Conservation (phyloP, 1,140 invertebrate species). For the Drosophila cardini region DNA sequence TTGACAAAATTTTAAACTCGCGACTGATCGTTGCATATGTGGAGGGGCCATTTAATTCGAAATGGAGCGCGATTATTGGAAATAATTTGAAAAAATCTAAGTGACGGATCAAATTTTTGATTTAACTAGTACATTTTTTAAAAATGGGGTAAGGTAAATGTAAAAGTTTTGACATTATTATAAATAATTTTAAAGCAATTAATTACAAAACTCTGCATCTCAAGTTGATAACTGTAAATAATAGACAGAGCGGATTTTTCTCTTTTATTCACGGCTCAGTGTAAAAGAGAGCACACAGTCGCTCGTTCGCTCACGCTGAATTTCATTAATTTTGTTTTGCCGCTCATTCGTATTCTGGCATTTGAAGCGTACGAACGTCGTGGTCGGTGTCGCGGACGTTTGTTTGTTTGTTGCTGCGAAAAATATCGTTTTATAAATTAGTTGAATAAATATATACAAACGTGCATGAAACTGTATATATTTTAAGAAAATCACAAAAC, state of each 20-base stretch:
- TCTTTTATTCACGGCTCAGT: neutral
- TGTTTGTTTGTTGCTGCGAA: slow-evolving; percentile 47
- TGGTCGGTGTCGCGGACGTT: slow-evolving; percentile 41
- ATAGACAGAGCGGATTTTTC: neutral
- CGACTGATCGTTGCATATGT: no score
- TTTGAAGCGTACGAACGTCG: slow-evolving; percentile 46
- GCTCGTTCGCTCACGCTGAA: slow-evolving; percentile 1
- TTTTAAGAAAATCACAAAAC: slow-evolving; percentile 12
- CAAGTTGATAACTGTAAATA: slow-evolving; percentile 4
- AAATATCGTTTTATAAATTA: slow-evolving; percentile 50
- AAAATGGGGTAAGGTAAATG: no score
- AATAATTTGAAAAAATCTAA: no score
- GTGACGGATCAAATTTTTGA: no score
- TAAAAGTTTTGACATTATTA: no score
- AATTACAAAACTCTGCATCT: neutral
- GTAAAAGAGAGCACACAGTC: slow-evolving; percentile 14
- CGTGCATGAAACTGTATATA: slow-evolving; percentile 16
- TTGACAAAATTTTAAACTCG: no score
- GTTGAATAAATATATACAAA: slow-evolving; percentile 14
- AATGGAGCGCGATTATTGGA: no score
- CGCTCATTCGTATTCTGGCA: slow-evolving; percentile 45
- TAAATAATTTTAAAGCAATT: neutral
- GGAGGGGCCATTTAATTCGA: no score
- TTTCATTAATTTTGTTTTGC: slow-evolving; percentile 48
- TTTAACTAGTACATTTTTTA: no score